A percentile compares a stretch with the other conserved stretches of the same genome.
Evolutionary conservation across 2,113 vertebrate genomes (phyloP).

Genomic region (Hippocampus guttulatus): DNA sequence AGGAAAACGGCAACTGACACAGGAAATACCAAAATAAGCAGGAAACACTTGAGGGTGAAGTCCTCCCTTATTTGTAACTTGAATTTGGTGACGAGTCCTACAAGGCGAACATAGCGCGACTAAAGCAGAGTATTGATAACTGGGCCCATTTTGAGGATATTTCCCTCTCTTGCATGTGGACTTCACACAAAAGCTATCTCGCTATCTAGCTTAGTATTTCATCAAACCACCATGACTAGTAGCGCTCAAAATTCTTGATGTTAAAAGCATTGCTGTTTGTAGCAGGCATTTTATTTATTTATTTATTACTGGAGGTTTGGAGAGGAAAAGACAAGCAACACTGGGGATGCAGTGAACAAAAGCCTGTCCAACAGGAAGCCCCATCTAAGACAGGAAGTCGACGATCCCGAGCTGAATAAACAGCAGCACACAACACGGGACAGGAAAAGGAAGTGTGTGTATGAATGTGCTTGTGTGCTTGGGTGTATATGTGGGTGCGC

Average conservation of each 20-base stretch:
- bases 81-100: neutral
- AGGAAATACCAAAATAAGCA: neutral
- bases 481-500: neutral
- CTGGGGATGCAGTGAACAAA: constrained; percentile 17
- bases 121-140: neutral
- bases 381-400: constrained; percentile 64
- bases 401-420: constrained; percentile 45
- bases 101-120: neutral
- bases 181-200: too few relatives aligned
- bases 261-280: neutral
- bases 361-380: constrained; percentile 41
- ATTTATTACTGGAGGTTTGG: neutral
- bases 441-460: constrained; percentile 33
- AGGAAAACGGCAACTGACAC: neutral
- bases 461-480: neutral
- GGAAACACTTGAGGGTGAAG: neutral
- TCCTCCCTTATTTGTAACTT: neutral
- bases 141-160: too few relatives aligned
- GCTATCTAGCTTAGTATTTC: too few relatives aligned
- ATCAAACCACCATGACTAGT: too few relatives aligned
- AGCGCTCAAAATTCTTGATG: neutral
- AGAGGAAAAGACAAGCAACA: constrained; percentile 7
- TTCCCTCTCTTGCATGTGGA: too few relatives aligned
- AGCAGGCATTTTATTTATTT: too few relatives aligned
- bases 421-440: constrained; percentile 21